A percentile compares a stretch with the other conserved stretches of the same genome.
Evolutionary conservation across 2,113 vertebrate genomes (phyloP).

Genomic region (Spilogale gracilis): DNA sequence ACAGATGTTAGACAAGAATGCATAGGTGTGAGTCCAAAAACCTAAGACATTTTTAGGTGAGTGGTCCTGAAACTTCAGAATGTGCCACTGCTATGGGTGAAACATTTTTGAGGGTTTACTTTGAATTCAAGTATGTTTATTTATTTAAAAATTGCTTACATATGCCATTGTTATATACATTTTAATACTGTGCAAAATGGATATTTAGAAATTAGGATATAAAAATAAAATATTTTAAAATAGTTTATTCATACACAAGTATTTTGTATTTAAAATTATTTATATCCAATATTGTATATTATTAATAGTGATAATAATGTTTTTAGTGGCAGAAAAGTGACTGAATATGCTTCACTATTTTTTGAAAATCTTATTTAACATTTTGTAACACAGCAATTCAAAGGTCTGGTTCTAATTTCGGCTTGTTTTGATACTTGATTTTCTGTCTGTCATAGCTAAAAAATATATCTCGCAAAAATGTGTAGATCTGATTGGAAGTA

Average conservation of each 20-base stretch:
- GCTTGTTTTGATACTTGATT: slow-evolving; percentile 40
- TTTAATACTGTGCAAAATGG: neutral
- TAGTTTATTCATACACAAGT: neutral
- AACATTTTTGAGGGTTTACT: slow-evolving; percentile 16
- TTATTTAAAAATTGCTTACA: neutral
- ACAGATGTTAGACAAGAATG: neutral
- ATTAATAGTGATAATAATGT: neutral
- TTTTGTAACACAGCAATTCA: neutral
- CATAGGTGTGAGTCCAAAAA: neutral
- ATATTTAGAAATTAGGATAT: neutral
- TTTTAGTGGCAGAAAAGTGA: neutral
- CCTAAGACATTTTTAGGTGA: neutral
- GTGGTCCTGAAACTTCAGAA: neutral
- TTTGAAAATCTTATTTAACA: slow-evolving; percentile 27
- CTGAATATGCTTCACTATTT: neutral
- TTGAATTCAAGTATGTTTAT: neutral
- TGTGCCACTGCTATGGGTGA: neutral
- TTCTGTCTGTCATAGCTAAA: slow-evolving; percentile 38
- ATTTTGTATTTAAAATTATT: slow-evolving; percentile 1
- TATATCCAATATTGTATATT: neutral
- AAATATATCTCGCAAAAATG: neutral
- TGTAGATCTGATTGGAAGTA: neutral
- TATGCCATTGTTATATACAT: neutral
- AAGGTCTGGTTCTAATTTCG: slow-evolving; percentile 39
- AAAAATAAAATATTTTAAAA: slow-evolving; percentile 7